A percentile compares a stretch with the other conserved stretches of the same genome.
Conservation (phyloP, 2,797 vertebrate genomes). For the Parauchenoglanis ngamensis region DNA sequence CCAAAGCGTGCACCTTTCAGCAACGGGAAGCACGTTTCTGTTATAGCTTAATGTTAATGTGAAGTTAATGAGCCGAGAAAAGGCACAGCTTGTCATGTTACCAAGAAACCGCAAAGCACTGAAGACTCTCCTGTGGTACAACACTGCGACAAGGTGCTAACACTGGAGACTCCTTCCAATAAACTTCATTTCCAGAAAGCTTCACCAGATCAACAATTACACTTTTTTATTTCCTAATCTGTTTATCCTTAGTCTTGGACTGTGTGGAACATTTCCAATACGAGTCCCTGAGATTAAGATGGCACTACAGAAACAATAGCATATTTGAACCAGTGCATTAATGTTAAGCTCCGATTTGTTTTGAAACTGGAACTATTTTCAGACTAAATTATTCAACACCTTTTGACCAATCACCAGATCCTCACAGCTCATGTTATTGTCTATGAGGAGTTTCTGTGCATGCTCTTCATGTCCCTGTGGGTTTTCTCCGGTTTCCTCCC, state of each 20-base stretch:
- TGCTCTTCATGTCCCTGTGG: background rate
- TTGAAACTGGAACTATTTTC: background rate
- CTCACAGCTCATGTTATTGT: background rate
- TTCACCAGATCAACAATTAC: background rate
- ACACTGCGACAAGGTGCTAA: background rate
- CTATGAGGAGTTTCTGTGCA: background rate
- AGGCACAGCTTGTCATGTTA: background rate
- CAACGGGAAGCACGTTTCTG: background rate
- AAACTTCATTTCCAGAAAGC: background rate
- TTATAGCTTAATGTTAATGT: background rate
- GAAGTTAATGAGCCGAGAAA: background rate
- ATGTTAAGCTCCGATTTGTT: background rate
- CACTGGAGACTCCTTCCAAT: background rate
- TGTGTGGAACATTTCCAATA: background rate
- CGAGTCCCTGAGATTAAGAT: background rate
- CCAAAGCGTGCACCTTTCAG: background rate
- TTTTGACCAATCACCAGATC: background rate
- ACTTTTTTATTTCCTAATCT: background rate
- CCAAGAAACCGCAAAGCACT: background rate
- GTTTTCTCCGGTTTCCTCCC: background rate
- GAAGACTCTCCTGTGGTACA: background rate
- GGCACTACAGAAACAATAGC: background rate
- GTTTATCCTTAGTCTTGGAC: background rate
- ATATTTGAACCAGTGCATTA: background rate
- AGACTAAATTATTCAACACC: background rate